phyloP scores from a whole-genome alignment of 2,888 invertebrate species.

The Yponomeuta plumbellus region DNA sequence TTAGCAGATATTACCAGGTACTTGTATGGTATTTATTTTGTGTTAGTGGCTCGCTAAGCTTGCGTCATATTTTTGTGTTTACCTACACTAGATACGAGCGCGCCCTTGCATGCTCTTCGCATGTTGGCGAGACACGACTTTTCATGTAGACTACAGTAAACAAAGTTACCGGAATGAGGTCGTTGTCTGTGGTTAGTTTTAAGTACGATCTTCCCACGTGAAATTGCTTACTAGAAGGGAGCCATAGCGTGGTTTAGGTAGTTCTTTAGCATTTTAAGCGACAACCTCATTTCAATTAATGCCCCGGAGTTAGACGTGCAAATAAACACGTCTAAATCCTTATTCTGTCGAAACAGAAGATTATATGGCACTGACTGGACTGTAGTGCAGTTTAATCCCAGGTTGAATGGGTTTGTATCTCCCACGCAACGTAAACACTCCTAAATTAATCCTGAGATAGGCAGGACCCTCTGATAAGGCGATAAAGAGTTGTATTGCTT shows the following conservation, averaged over 20 bases:
- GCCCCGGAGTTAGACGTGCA: no score
- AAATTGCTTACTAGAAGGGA: no score
- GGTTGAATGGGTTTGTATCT: not conserved
- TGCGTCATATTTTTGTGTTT: slow-evolving; percentile 49
- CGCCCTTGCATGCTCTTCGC: slow-evolving; percentile 42
- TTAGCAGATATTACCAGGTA: not conserved
- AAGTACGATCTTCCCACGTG: not conserved
- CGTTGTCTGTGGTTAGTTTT: not conserved
- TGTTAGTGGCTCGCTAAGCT: slow-evolving; percentile 39
- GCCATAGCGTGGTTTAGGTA: no score
- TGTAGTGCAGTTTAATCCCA: not conserved
- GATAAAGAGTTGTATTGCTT: not conserved
- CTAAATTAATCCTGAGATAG: not conserved
- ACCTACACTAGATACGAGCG: slow-evolving; percentile 31
- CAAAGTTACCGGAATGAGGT: not conserved
- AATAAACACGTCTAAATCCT: no score
- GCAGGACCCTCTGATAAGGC: not conserved
- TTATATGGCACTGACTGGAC: not conserved
- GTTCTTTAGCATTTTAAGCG: no score
- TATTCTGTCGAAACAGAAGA: not conserved
- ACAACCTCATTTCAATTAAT: no score
- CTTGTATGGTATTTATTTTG: slow-evolving; percentile 26
- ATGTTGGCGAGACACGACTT: not conserved
- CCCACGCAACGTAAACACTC: not conserved
- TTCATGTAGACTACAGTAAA: not conserved